These are phyloP conservation scores for Sycobia sp. DNA, from an alignment of 1,140 invertebrate species.

Conservation along the genomic window DNA sequence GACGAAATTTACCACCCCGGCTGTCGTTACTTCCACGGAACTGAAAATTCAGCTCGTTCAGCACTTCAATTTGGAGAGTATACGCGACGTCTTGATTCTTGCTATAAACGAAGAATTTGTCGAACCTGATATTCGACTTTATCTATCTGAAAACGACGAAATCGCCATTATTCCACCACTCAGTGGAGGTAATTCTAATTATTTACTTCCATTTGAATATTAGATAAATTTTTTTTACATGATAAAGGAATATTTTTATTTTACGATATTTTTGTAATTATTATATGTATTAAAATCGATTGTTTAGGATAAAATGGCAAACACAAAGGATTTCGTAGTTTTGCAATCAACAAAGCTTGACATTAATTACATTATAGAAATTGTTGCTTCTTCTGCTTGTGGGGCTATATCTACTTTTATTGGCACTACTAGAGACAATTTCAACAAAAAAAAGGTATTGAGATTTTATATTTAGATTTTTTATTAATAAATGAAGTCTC, in stretches of 20 bases:
- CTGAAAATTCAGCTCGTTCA: constrained; percentile 67
- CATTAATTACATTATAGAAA: constrained; percentile 70
- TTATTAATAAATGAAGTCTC: no score
- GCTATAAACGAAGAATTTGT: constrained; percentile 83
- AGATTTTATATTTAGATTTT: background rate
- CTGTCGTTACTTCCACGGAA: constrained; percentile 61
- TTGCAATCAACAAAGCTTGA: constrained; percentile 72
- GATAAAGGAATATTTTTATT: no score
- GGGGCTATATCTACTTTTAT: constrained; percentile 90
- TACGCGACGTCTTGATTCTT: constrained; percentile 74
- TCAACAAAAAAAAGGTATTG: constrained; percentile 81
- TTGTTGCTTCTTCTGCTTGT: constrained; percentile 74
- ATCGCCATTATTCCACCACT: constrained; percentile 86
- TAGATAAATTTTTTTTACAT: background rate
- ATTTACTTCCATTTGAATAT: background rate
- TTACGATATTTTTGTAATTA: no score
- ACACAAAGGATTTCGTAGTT: constrained; percentile 61
- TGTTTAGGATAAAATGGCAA: constrained; percentile 58
- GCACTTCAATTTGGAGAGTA: constrained; percentile 70
- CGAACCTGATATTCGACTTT: constrained; percentile 59
- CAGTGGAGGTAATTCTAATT: constrained; percentile 76
- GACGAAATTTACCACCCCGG: constrained; percentile 60
- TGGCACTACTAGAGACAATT: constrained; percentile 89
- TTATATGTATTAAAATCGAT: no score
- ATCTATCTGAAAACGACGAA: constrained; percentile 71